Evolutionary conservation across 2,113 vertebrate genomes (phyloP).

Genomic region (Oncorhynchus masou): DNA sequence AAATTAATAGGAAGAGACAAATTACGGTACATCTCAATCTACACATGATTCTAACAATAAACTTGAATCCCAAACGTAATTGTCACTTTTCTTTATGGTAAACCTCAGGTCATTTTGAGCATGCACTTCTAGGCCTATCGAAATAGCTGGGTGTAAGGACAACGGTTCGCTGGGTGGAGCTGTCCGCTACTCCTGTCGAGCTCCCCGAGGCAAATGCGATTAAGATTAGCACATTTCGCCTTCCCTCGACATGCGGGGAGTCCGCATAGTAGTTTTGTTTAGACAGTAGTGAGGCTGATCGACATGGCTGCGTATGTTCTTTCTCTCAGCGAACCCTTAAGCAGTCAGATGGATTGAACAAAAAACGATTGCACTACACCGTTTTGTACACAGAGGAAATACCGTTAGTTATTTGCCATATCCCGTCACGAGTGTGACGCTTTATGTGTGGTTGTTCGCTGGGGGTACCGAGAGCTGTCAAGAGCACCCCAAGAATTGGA

Average conservation of each 20-base stretch:
- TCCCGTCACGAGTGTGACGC: conserved; percentile 51
- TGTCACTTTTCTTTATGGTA: neutral
- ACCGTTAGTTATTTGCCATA: conserved; percentile 23
- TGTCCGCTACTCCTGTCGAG: conserved; percentile 43
- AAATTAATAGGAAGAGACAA: no score
- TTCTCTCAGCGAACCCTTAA: conserved; percentile 6
- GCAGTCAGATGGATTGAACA: conserved; percentile 15
- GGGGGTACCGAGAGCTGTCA: conserved; percentile 15
- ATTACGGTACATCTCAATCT: no score
- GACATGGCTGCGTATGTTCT: conserved; percentile 43
- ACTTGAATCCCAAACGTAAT: no score
- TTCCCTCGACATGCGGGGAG: conserved; percentile 31
- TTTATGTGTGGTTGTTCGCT: conserved; percentile 33
- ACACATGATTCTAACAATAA: no score
- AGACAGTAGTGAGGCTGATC: conserved; percentile 28
- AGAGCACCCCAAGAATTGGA: conserved; percentile 5
- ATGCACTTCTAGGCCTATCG: neutral
- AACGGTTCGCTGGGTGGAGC: conserved; percentile 65
- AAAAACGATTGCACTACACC: neutral
- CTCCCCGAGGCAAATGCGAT: conserved; percentile 64
- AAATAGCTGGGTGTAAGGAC: conserved; percentile 5
- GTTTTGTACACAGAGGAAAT: neutral
- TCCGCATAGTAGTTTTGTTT: conserved; percentile 33
- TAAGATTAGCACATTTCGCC: conserved; percentile 66
- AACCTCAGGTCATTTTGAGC: neutral